These are phyloP conservation scores for Anabacerthia variegaticeps DNA, from an alignment of 2,797 vertebrate species.

Conservation along the genomic window DNA sequence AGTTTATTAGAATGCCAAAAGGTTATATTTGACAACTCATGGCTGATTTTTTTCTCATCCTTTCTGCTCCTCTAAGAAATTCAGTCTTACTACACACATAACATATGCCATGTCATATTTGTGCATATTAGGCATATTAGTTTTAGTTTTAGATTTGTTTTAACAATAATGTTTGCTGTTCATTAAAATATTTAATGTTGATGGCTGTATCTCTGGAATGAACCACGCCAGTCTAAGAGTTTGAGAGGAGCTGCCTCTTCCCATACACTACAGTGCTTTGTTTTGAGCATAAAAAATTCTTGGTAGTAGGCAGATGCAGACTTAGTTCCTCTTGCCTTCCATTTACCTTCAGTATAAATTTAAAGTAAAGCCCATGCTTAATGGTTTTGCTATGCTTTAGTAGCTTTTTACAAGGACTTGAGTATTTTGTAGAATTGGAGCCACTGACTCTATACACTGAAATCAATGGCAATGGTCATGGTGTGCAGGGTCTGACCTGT, in stretches of 20 bases:
- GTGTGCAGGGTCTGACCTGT: slow-evolving; percentile 30
- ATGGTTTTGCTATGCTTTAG: not conserved
- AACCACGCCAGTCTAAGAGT: not conserved
- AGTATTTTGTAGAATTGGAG: slow-evolving; percentile 9
- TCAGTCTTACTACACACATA: not conserved
- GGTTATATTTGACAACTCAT: slow-evolving; percentile 84
- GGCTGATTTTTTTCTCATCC: slow-evolving; percentile 76
- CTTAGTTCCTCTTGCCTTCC: not conserved
- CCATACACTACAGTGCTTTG: not conserved
- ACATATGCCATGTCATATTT: slow-evolving; percentile 9
- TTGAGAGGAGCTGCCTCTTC: not conserved
- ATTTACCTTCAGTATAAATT: not conserved
- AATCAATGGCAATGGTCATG: slow-evolving; percentile 15
- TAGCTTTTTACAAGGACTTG: not conserved
- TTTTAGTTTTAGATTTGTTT: not conserved
- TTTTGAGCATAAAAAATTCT: not conserved
- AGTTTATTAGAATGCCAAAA: slow-evolving; percentile 84
- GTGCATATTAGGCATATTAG: not conserved
- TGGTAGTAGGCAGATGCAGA: not conserved
- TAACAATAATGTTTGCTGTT: not conserved
- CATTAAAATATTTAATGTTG: not conserved
- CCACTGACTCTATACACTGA: not conserved
- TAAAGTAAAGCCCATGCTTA: not conserved
- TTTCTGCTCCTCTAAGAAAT: slow-evolving; percentile 70
- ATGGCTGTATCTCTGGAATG: not conserved